Percentiles rank a stretch among this genome's conserved stretches.
phyloP scores from a whole-genome alignment of 1,140 invertebrate species.

The Heliconius eleuchia region DNA sequence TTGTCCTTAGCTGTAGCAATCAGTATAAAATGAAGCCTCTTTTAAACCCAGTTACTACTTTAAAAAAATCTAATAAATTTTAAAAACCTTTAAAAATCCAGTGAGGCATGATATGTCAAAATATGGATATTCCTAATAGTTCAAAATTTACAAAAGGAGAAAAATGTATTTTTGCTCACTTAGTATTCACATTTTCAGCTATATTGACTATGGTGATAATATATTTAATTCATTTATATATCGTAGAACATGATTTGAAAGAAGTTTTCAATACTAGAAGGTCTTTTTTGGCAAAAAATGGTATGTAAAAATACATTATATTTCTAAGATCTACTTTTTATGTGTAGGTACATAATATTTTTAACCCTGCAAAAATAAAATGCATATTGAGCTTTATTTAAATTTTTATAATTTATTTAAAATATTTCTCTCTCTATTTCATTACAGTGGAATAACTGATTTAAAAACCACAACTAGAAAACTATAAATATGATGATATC shows the following conservation, averaged over 20 bases:
- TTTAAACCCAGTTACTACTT: too few relatives aligned
- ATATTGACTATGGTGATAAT: conserved; percentile 47
- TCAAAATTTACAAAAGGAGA: conserved; percentile 64
- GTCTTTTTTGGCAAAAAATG: conserved; percentile 23
- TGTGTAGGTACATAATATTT: not conserved
- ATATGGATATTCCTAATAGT: not conserved
- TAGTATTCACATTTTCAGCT: conserved; percentile 49
- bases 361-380: too few relatives aligned
- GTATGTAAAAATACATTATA: conserved; percentile 1
- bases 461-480: too few relatives aligned
- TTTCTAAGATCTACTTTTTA: not conserved
- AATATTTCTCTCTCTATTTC: too few relatives aligned
- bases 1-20: too few relatives aligned
- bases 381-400: too few relatives aligned
- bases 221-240: conserved; percentile 52
- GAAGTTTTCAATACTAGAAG: conserved; percentile 41
- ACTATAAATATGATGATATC: not conserved
- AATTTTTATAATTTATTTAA: too few relatives aligned
- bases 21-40: too few relatives aligned
- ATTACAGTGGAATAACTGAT: too few relatives aligned
- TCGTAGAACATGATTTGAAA: conserved; percentile 41
- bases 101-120: conserved; percentile 7
- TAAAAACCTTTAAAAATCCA: not conserved
- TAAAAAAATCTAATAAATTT: too few relatives aligned
- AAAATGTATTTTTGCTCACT: conserved; percentile 62